Percentiles rank a stretch among this genome's conserved stretches.
Evolutionary conservation across 2,113 vertebrate genomes (phyloP).

Genomic region (Aphyosemion australe): DNA sequence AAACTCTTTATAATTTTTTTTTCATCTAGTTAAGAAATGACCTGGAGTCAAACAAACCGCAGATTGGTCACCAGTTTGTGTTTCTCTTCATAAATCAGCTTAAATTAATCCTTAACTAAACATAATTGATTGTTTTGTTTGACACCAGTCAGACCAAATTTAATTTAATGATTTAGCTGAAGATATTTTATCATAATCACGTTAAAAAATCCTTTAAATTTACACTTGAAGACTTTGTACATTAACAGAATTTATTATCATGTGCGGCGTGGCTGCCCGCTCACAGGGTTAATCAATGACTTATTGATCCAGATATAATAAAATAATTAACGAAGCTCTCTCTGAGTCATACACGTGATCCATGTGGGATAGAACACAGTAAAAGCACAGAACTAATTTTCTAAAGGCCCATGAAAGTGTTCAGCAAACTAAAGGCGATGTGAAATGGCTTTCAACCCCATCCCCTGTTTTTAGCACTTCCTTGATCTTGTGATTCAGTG

Average conservation of each 20-base stretch:
- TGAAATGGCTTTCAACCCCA: slow-evolving; percentile 14
- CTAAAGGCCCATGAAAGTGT: slow-evolving; percentile 11
- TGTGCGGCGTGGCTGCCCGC: not conserved
- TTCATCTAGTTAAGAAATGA: no score
- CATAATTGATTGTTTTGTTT: no score
- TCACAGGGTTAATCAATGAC: not conserved
- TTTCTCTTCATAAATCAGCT: no score
- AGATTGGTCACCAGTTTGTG: no score
- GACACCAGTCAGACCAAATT: no score
- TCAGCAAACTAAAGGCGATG: slow-evolving; percentile 23
- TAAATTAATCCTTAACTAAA: no score
- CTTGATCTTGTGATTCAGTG: slow-evolving; percentile 37
- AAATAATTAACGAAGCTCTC: not conserved
- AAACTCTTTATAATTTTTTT: no score
- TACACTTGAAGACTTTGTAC: not conserved
- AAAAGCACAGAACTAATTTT: not conserved
- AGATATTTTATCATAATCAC: no score
- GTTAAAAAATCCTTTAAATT: no score
- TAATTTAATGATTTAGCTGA: no score
- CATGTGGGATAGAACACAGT: not conserved
- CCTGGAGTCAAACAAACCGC: no score
- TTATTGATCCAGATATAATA: not conserved
- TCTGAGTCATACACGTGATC: not conserved
- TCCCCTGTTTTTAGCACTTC: slow-evolving; percentile 7
- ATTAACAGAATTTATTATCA: not conserved